phyloP scores from a whole-genome alignment of 1,140 invertebrate genomes.

The Eriosoma lanigerum region DNA sequence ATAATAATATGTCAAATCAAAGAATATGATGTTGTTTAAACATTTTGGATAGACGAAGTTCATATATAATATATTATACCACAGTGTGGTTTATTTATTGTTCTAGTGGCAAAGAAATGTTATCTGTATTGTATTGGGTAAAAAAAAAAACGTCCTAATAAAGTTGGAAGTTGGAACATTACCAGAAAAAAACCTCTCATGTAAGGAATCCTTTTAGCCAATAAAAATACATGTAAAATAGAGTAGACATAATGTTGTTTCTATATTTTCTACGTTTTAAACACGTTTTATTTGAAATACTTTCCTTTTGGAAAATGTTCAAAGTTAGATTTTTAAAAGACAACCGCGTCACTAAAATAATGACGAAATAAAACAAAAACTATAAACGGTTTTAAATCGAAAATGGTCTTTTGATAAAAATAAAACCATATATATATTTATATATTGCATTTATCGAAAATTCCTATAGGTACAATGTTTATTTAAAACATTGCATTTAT shows the following conservation, averaged over 20 bases:
- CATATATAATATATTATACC: not conserved
- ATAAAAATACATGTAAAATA: conserved; percentile 33
- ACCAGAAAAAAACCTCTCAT: not conserved
- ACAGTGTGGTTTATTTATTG: conserved; percentile 12
- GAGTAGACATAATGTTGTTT: not conserved
- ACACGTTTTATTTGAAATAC: conserved; percentile 35
- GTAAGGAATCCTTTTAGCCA: conserved; percentile 7
- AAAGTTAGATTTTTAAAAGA: conserved; percentile 4
- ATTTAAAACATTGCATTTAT: no score
- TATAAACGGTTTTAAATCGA: conserved; percentile 11
- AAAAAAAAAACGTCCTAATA: not conserved
- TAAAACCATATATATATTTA: not conserved
- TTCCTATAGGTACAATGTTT: no score
- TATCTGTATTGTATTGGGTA: not conserved
- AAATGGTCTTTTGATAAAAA: not conserved
- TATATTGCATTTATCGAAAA: not conserved
- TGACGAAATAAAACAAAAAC: not conserved
- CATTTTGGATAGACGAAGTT: not conserved
- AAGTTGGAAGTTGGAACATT: not conserved
- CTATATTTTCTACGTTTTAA: conserved; percentile 28
- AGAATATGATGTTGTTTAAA: not conserved
- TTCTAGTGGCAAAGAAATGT: not conserved
- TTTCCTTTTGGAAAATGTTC: conserved; percentile 13
- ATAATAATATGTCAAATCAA: no score
- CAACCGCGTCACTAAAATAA: not conserved